These are phyloP conservation scores for Mormyrops attenuatus DNA, from an alignment of 2,797 vertebrate genomes.

Conservation along the genomic window DNA sequence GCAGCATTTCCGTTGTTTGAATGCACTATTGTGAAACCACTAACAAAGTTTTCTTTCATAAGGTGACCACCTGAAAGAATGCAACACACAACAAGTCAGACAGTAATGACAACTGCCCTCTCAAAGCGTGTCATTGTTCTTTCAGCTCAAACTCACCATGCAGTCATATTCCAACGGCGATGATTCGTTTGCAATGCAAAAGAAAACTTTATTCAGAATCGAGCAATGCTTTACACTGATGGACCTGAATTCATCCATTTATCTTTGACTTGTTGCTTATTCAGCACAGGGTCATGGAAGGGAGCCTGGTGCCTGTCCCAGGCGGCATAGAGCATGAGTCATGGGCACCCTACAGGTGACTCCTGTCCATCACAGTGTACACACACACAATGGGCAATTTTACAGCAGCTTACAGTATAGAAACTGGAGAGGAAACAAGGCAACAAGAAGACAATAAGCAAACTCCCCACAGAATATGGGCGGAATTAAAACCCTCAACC, in stretches of 20 bases:
- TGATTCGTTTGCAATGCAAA: background rate
- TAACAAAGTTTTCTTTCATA: conserved; percentile 20
- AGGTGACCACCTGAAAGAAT: background rate
- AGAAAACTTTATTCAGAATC: background rate
- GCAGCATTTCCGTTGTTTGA: conserved; percentile 8
- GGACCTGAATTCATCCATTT: background rate
- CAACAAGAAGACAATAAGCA: background rate
- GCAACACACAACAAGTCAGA: conserved; percentile 6
- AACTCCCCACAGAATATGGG: background rate
- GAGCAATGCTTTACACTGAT: background rate
- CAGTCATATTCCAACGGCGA: background rate
- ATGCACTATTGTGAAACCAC: conserved; percentile 12
- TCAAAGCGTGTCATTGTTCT: background rate
- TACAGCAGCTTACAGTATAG: background rate
- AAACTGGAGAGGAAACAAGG: background rate
- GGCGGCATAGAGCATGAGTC: background rate
- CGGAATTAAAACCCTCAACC: background rate
- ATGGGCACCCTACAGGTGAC: background rate
- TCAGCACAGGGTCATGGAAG: background rate
- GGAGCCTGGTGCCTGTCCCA: background rate
- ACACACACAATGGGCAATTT: background rate
- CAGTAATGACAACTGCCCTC: background rate
- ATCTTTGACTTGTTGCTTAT: background rate
- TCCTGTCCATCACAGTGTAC: background rate
- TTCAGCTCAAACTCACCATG: background rate